Evolutionary conservation across 2,797 vertebrate species (phyloP).

Genomic region (Liasis olivaceus): DNA sequence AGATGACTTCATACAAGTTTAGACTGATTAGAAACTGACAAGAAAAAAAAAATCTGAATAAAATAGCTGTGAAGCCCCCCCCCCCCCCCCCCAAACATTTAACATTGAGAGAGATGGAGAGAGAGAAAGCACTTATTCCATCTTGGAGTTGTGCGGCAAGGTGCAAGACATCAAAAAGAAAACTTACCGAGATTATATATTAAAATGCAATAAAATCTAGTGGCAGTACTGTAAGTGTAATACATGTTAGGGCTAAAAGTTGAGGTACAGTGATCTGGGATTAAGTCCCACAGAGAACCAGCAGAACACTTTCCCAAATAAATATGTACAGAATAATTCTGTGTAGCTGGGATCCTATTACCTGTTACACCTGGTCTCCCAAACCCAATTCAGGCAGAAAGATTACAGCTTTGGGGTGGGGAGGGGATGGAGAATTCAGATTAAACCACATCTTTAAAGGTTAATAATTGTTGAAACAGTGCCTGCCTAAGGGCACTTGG

Average conservation of each 20-base stretch:
- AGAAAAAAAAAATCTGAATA: background rate
- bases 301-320: background rate
- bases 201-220: background rate
- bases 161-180: background rate
- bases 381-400: background rate
- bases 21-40: slow-evolving; percentile 1
- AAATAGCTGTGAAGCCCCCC: background rate
- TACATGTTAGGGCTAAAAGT: background rate
- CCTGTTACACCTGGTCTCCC: background rate
- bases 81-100: background rate
- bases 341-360: background rate
- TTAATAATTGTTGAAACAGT: background rate
- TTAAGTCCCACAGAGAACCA: background rate
- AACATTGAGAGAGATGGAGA: background rate
- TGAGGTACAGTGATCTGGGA: background rate
- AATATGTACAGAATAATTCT: background rate
- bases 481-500: background rate
- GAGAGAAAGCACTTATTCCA: background rate
- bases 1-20: background rate
- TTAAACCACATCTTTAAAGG: background rate
- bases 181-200: background rate
- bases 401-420: background rate
- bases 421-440: background rate
- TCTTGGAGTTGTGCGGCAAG: background rate
- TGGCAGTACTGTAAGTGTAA: background rate